Evolutionary conservation across 2,888 invertebrate species (phyloP), one percentile per base, ranked within the genome.

Genomic region (Hydroisotoma schaefferi): DNA sequence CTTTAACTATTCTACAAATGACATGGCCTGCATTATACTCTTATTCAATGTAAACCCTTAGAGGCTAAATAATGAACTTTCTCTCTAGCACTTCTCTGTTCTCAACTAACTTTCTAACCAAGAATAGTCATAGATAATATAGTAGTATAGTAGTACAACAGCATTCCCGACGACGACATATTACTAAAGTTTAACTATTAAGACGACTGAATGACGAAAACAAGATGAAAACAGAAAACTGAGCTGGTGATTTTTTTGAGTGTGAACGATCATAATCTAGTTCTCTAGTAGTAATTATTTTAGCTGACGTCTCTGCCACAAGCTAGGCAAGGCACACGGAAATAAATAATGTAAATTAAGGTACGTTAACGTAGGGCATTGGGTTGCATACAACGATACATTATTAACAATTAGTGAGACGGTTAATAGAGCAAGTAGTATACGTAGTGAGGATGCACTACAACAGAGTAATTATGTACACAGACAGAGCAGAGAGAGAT

Each of bases 241-340:
- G 51, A 52, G 51, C 51, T 52, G 28, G 33, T 52, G 25, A 49
- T 49, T 40, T 40, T 5, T 5, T 5, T 37, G 51, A 52, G 37
- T 52, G 37, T 22, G 15, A 40, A 40, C n/a, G 20, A 8, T 8
- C 5, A 15, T n/a, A n/a, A n/a, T n/a, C n/a, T n/a, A n/a, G n/a
- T n/a, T n/a, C n/a, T n/a, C n/a, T n/a, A n/a, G n/a, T 40, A 40
- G 20, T 20, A 15, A 40, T 8, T 15, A 40, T 18, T 40, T 18
- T 40, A 49, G 49, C 51, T 23, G 51, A 37, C 26, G 27, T 49
- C 49, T 49, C 28, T 49, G 49, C 49, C 49, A 25, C 49, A 49
- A 46, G 53, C 61, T 65, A 56, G 57, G 49, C 60, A 66, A 66
- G 66, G 66, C 66, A 66, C 66, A 63, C 57, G 66, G 66, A 66